A percentile compares a stretch with the other conserved stretches of the same genome.
phyloP scores from a whole-genome alignment of 1,140 invertebrate genomes.

The Carcinoscorpius rotundicauda region DNA sequence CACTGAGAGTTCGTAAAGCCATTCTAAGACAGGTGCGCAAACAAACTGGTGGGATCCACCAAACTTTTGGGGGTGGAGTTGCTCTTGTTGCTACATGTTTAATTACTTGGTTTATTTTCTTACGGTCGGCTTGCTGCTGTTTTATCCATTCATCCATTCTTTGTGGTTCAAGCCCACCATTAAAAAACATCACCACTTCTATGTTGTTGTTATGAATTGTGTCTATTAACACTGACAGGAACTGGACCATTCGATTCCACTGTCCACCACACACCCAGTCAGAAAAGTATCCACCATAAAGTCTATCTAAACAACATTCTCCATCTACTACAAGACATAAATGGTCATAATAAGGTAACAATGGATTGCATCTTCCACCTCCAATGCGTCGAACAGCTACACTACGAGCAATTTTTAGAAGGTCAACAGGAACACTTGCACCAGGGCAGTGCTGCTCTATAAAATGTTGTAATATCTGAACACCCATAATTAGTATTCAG shows the following conservation, averaged over 20 bases:
- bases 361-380: conserved; percentile 29
- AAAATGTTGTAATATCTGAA: conserved; percentile 56
- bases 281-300: conserved; percentile 85
- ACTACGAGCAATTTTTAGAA: conserved; percentile 56
- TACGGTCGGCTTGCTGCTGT: conserved; percentile 31
- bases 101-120: conserved; percentile 48
- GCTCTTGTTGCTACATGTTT: conserved; percentile 70
- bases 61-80: conserved; percentile 80
- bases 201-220: conserved; percentile 53
- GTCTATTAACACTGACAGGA: conserved; percentile 55
- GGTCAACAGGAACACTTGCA: conserved; percentile 56
- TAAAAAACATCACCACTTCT: conserved; percentile 65
- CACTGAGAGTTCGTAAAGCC: conserved; percentile 66
- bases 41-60: conserved; percentile 81
- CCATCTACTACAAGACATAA: conserved; percentile 72
- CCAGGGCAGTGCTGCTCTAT: conserved; percentile 50
- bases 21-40: conserved; percentile 65
- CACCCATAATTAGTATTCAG: conserved; percentile 39
- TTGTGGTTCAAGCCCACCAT: conserved; percentile 55
- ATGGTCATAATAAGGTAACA: conserved; percentile 32
- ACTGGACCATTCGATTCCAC: conserved; percentile 83
- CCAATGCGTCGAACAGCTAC: conserved; percentile 33
- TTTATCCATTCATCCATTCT: conserved; percentile 41
- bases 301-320: conserved; percentile 75
- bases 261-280: conserved; percentile 91